Conservation (phyloP, 2,888 invertebrate species). For the Ichneumoninae sp. region DNA sequence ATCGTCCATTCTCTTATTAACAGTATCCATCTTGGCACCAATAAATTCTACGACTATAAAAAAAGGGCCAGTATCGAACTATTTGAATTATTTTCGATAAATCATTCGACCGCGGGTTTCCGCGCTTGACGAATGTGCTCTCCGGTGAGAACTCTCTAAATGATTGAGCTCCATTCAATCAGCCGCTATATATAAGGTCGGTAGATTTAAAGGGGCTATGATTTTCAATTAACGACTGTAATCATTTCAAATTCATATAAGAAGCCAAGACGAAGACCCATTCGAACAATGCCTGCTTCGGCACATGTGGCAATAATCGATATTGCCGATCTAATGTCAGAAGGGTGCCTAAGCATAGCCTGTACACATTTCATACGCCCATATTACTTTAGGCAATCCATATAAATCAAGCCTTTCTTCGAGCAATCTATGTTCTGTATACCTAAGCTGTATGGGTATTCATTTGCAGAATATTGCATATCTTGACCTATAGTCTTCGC, state of each 20-base stretch:
- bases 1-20: constrained; percentile 69
- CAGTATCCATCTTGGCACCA: constrained; percentile 63
- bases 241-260: neutral
- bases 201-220: constrained; percentile 10
- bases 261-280: neutral
- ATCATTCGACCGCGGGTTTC: neutral
- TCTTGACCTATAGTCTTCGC: constrained; percentile 6
- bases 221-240: constrained; percentile 15
- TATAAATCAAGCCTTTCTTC: neutral
- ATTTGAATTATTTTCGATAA: neutral
- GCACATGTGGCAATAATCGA: neutral
- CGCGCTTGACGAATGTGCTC: neutral
- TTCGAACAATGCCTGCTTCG: neutral
- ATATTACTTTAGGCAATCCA: neutral
- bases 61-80: neutral
- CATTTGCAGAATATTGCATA: neutral
- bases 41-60: neutral
- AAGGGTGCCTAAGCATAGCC: neutral
- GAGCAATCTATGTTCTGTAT: neutral
- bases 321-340: neutral
- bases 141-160: constrained; percentile 15
- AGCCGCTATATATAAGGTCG: constrained; percentile 30
- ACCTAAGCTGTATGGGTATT: neutral
- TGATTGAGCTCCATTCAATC: neutral
- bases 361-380: neutral